A percentile compares a stretch with the other conserved stretches of the same genome.
These are phyloP conservation scores for Archips xylosteana DNA, from an alignment of 2,888 invertebrate species.

Conservation along the genomic window DNA sequence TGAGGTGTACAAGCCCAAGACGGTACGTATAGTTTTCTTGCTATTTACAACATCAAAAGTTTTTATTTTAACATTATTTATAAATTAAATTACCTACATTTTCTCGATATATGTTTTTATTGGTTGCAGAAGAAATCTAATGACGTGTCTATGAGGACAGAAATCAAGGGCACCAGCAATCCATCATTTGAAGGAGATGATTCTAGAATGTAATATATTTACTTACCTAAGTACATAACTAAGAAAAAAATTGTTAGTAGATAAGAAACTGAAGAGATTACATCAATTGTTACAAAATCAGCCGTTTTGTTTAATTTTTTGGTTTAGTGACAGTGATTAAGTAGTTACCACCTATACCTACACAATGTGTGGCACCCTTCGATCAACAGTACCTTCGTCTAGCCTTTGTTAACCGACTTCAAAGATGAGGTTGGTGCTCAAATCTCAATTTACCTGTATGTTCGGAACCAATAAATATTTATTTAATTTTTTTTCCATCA, in stretches of 20 bases:
- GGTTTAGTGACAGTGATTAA: too few species aligned
- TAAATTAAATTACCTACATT: not conserved
- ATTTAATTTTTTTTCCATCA: too few species aligned
- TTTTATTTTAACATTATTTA: not conserved
- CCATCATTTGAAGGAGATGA: slow-evolving; percentile 65
- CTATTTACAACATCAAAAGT: not conserved
- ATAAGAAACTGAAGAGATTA: not conserved
- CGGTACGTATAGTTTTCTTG: slow-evolving; percentile 52
- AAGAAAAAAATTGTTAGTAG: not conserved
- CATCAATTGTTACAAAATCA: not conserved
- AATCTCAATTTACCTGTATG: too few species aligned
- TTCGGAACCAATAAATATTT: too few species aligned
- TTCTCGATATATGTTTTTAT: not conserved
- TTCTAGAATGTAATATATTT: slow-evolving; percentile 41
- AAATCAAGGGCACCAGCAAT: slow-evolving; percentile 64
- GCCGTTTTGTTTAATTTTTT: not conserved
- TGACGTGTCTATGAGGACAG: slow-evolving; percentile 61
- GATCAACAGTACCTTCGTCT: too few species aligned
- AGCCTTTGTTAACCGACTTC: too few species aligned
- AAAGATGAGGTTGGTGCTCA: too few species aligned
- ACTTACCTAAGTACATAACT: not conserved
- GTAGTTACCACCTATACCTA: too few species aligned
- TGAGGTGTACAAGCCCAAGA: slow-evolving; percentile 67
- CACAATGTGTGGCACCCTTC: too few species aligned
- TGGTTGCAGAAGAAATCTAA: slow-evolving; percentile 55